Base-by-base conservation (phyloP, 2,797 vertebrate species). In the Peromyscus eremicus region DNA sequence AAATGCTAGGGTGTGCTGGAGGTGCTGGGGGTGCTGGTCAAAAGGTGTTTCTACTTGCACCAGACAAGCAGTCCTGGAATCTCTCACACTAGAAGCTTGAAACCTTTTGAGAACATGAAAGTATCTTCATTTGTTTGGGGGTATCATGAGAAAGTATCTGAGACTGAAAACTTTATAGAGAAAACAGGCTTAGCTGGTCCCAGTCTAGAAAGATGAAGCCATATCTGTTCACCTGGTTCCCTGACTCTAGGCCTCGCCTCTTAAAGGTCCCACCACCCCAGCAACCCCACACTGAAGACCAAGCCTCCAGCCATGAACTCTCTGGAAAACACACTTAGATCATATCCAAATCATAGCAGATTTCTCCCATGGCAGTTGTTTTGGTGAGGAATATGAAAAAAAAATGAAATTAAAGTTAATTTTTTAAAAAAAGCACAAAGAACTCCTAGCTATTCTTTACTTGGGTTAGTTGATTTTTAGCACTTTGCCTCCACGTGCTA, bases 361-460 rank as follows among this genome's bases (percentile, higher is more conserved):
- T 19, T 43, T 62, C n/a, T 76, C 37, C 2, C 29, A 4, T 32
- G 43, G 8, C 25, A 91, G 57, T 9, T 62, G 6, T 93, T 60
- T 91, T 64, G 60, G 32, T 76, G 19, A 73, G 13, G 37, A 83
- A 68, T 68, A 79, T 92, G 40, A 92, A 85, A 89, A 93, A 86
- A 92, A 66, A n/a, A n/a, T 11, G 27, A 83, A 95, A 83, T 29
- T 75, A 93, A 94, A 77, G 40, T 1, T 91, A 1, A 6, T 81
- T 52, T 52, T 49, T 52, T 52, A 66, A 76, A 57, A 89, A 75
- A 13, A 19, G 0, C 88, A 64, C 57, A 68, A 75, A 97, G n/a
- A 68, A 49, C 71, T 29, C 6, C 66, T 49, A 4, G 70, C 3
- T 70, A 19, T 32, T 23, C 25, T 79, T 80, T 43, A 29, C 75